phyloP scores from a whole-genome alignment of 2,888 invertebrate genomes.

The Arge pagana region DNA sequence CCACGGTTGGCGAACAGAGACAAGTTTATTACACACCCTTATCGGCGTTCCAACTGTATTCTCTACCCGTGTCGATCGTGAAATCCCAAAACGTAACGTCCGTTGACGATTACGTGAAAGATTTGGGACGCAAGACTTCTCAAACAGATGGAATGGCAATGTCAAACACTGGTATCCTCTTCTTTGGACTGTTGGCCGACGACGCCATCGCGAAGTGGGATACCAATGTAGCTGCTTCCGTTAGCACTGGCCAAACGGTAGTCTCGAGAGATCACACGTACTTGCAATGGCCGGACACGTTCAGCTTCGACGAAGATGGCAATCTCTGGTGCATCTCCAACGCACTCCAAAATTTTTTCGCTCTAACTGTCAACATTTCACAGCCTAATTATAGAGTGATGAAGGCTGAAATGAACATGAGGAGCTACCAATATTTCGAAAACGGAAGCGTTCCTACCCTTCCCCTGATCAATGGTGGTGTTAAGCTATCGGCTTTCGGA shows the following conservation, averaged over 20 bases:
- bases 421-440: constrained; percentile 66
- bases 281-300: constrained; percentile 76
- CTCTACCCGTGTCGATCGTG: constrained; percentile 67
- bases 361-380: constrained; percentile 63
- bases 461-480: constrained; percentile 40
- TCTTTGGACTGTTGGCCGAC: constrained; percentile 71
- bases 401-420: constrained; percentile 64
- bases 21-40: constrained; percentile 70
- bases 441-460: constrained; percentile 43
- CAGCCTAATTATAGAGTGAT: constrained; percentile 72
- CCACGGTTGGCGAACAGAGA: constrained; percentile 36
- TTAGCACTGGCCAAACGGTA: constrained; percentile 64
- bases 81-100: constrained; percentile 61
- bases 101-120: constrained; percentile 58
- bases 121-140: constrained; percentile 68
- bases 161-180: constrained; percentile 71
- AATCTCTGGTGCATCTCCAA: constrained; percentile 73
- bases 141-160: constrained; percentile 78
- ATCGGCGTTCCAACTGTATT: constrained; percentile 70
- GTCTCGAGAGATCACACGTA: constrained; percentile 70
- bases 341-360: constrained; percentile 69
- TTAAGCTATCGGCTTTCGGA: too few species aligned
- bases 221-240: constrained; percentile 61
- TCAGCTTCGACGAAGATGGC: constrained; percentile 69
- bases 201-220: constrained; percentile 76